Evolutionary conservation across 2,888 invertebrate genomes (phyloP), one percentile per base, ranked within the genome.

Genomic region (Anodontia alba): DNA sequence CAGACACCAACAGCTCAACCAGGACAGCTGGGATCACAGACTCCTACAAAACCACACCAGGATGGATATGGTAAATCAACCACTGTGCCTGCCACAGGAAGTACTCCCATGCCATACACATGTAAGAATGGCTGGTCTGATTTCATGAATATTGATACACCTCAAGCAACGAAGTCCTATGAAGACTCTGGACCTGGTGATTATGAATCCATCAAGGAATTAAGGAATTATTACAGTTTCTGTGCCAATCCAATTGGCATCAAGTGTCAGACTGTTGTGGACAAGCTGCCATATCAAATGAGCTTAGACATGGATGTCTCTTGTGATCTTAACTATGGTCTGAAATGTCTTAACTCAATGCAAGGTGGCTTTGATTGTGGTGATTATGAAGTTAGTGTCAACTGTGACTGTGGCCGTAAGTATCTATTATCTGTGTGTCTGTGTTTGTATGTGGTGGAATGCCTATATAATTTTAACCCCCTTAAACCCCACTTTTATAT

Each of bases 251-350:
- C 91, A 5, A 83, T 83, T 0, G 87, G 90, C n/a, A 91, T 93
- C 23, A 86, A 91, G 76, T 93, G 93, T 81, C 84, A 89, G 31
- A 88, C 88, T 31, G 81, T 86, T 0, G 76, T 78, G 26, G 57
- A 57, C 29, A 87, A 88, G n/a, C 75, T 80, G 12, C 88, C 90
- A 1, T 88, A 88, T 66, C 83, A 87, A 10, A 75, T 83, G n/a
- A 86, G 89, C 10, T 82, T 86, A 20, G 91, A 92, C 68, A 79
- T 69, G 0, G 84, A 74, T 15, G 85, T 84, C 7, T 67, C 68
- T 0, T 93, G 93, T 76, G 89, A 91, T 70, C 92, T 97, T 78
- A 96, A 97, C 87, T 95, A 95, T 17, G 98, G 98, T 0, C 95
- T 98, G 0, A 94, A 96, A 8, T 98, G 98, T 92, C 95, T 94